Conservation (phyloP, 1,140 invertebrate genomes). For the Wasmannia auropunctata region DNA sequence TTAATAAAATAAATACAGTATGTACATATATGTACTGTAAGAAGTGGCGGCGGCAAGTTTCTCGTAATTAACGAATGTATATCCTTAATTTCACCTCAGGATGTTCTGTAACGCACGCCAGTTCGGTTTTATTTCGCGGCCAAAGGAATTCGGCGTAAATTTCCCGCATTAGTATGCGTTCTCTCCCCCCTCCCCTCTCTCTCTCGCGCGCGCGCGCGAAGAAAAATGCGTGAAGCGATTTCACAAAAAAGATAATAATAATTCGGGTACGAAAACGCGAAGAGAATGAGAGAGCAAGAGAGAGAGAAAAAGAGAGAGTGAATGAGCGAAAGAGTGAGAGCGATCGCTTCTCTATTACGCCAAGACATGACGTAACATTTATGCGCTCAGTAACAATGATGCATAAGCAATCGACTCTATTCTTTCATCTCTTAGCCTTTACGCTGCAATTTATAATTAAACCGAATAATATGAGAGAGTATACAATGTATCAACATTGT, state of each 20-base stretch:
- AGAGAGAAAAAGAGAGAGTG: neutral
- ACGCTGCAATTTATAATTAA: neutral
- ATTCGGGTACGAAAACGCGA: neutral
- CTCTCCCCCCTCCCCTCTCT: neutral
- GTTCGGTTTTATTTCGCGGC: constrained; percentile 27
- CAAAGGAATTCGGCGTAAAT: constrained; percentile 24
- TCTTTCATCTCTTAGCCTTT: neutral
- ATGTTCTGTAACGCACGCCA: constrained; percentile 18
- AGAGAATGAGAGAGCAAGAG: neutral
- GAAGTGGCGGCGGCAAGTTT: neutral
- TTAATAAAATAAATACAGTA: neutral
- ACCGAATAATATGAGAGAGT: neutral
- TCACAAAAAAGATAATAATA: constrained; percentile 13
- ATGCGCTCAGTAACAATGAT: constrained; percentile 28
- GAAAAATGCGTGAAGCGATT: constrained; percentile 25
- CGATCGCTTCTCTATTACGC: constrained; percentile 1
- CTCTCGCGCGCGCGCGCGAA: too few species aligned
- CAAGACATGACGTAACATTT: constrained; percentile 39
- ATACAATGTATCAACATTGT: neutral
- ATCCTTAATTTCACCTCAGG: constrained; percentile 11
- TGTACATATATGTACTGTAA: too few species aligned
- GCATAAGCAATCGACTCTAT: constrained; percentile 1
- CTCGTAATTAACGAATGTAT: constrained; percentile 18
- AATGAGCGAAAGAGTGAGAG: neutral
- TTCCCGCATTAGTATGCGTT: constrained; percentile 36